phyloP scores from a whole-genome alignment of 2,113 vertebrate species.

The Carettochelys insculpta region DNA sequence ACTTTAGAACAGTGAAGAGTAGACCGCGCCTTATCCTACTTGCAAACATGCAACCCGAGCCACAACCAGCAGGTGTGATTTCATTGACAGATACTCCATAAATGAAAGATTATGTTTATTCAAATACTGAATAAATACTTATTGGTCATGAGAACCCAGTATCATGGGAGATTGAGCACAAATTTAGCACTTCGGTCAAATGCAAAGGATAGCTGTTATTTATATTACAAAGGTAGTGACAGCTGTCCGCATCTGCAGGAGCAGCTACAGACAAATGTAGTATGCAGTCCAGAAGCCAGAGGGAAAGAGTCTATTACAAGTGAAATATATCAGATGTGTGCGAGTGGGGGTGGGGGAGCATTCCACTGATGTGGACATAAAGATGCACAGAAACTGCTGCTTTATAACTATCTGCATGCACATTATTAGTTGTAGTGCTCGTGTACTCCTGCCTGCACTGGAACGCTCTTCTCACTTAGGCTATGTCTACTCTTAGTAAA shows the following conservation, averaged over 20 bases:
- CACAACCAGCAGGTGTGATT: background rate
- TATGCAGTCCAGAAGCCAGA: background rate
- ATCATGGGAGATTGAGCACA: fast-evolving
- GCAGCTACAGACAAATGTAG: background rate
- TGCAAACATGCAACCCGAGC: background rate
- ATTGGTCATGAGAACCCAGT: fast-evolving
- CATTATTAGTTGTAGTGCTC: background rate
- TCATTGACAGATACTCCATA: background rate
- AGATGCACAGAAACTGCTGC: fast-evolving
- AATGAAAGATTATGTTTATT: background rate
- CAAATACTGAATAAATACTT: background rate
- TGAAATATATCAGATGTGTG: background rate
- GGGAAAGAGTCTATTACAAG: background rate
- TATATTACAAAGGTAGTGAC: background rate
- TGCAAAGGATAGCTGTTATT: background rate
- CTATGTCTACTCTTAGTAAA: too few relatives aligned
- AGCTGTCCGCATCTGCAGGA: background rate
- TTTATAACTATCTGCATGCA: too few relatives aligned
- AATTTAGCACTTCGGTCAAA: background rate
- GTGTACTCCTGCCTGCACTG: background rate
- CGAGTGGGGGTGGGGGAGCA: background rate
- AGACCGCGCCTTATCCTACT: background rate
- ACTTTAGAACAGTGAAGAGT: background rate
- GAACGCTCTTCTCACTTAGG: background rate
- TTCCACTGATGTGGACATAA: fast-evolving